Conservation (phyloP, 2,888 invertebrate species). For the Aleiodes testaceus region DNA sequence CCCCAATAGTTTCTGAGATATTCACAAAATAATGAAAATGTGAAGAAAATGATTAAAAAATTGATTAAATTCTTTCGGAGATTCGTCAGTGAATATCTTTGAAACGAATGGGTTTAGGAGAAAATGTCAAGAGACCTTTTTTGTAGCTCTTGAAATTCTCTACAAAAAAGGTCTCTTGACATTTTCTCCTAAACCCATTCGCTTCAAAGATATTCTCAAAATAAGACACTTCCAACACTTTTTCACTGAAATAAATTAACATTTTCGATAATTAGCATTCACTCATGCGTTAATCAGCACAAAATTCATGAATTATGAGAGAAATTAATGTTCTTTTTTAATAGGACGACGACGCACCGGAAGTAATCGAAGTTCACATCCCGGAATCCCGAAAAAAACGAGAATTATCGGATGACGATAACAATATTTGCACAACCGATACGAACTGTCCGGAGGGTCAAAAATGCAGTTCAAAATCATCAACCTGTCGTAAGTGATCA, state of each 20-base stretch:
- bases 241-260: too few species aligned
- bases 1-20: too few species aligned
- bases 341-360: constrained; percentile 48
- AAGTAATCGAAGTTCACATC: constrained; percentile 56
- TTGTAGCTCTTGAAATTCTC: too few species aligned
- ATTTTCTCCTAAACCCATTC: too few species aligned
- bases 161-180: too few species aligned
- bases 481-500: constrained; percentile 22
- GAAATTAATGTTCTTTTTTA: background rate
- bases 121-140: too few species aligned
- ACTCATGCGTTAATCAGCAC: too few species aligned
- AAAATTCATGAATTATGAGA: too few species aligned
- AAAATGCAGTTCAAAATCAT: constrained; percentile 34
- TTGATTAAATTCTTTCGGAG: background rate
- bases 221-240: too few species aligned
- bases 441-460: constrained; percentile 51
- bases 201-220: too few species aligned
- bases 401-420: constrained; percentile 35
- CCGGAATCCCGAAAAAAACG: constrained; percentile 53
- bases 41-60: too few species aligned
- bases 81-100: background rate
- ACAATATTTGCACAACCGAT: constrained; percentile 51
- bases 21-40: too few species aligned
- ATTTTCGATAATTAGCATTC: background rate
- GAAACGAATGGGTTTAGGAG: background rate